These are phyloP conservation scores for Pseudomyrmex concolor DNA, from an alignment of 1,140 invertebrate genomes.

Conservation along the genomic window DNA sequence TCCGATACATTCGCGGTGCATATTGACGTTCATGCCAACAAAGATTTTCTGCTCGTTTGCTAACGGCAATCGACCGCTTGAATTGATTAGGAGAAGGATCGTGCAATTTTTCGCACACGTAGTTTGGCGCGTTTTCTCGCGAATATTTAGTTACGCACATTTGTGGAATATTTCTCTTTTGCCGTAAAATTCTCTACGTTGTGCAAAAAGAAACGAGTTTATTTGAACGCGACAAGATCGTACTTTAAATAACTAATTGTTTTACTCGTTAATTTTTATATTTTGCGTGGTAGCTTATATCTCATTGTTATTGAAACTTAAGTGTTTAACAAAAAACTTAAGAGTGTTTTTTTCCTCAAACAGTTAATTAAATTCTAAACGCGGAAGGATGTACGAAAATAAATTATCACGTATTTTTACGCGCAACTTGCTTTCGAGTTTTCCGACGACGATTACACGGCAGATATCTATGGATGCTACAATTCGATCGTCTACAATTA, in stretches of 20 bases:
- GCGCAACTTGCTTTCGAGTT: not conserved
- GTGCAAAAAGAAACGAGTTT: not conserved
- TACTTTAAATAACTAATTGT: not conserved
- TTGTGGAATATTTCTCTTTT: constrained; percentile 6
- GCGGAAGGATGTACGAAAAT: not conserved
- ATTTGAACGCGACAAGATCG: not conserved
- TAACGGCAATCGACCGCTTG: constrained; percentile 37
- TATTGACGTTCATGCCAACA: constrained; percentile 50
- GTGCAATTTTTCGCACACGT: constrained; percentile 42
- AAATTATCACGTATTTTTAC: not conserved
- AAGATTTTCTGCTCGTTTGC: constrained; percentile 43
- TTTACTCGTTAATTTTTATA: not conserved
- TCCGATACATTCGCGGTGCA: constrained; percentile 57
- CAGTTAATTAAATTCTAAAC: not conserved
- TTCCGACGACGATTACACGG: not conserved
- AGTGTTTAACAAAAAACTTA: too few species aligned
- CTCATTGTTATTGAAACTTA: not conserved
- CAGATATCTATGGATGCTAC: not conserved
- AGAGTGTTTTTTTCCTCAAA: not conserved
- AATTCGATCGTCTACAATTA: not conserved
- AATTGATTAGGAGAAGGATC: constrained; percentile 42
- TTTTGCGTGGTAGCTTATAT: not conserved
- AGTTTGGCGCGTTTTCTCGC: constrained; percentile 5
- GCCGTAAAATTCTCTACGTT: not conserved
- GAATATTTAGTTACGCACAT: constrained; percentile 43